Evolutionary conservation across 2,888 invertebrate species (phyloP).

Genomic region (Xanthia togata): DNA sequence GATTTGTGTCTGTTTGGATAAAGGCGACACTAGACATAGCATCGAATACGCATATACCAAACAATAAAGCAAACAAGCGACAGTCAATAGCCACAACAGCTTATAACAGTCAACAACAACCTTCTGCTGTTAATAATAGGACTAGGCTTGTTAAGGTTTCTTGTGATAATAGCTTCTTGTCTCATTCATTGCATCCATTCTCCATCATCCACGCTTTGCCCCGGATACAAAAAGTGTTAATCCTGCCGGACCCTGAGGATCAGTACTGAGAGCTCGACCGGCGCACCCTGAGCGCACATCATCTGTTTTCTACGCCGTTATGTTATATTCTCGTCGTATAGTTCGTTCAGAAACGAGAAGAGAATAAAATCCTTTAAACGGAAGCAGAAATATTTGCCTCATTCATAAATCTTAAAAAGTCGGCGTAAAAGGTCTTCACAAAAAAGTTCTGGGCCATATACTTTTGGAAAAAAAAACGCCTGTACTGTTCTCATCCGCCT

Average conservation of each 20-base stretch:
- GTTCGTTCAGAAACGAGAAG: background rate
- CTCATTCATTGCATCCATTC: background rate
- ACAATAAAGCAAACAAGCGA: background rate
- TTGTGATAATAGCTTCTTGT: background rate
- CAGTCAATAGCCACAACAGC: background rate
- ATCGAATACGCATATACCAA: background rate
- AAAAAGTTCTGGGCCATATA: background rate
- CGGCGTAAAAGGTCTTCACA: background rate
- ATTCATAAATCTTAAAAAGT: background rate
- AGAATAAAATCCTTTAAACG: background rate
- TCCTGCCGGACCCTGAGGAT: background rate
- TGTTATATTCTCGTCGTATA: background rate
- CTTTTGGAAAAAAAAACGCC: conserved; percentile 16
- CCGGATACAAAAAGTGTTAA: background rate
- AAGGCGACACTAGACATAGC: background rate
- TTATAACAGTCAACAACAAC: background rate
- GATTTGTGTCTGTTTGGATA: background rate
- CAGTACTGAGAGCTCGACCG: background rate
- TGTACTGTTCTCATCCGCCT: conserved; percentile 40
- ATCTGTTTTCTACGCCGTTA: background rate
- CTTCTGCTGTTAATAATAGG: too few species aligned
- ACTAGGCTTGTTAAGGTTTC: background rate
- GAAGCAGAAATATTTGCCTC: background rate
- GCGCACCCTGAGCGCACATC: too few species aligned
- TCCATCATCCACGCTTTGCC: background rate